Evolutionary conservation across 1,140 invertebrate genomes (phyloP).

Genomic region (Hycleus cichorii): DNA sequence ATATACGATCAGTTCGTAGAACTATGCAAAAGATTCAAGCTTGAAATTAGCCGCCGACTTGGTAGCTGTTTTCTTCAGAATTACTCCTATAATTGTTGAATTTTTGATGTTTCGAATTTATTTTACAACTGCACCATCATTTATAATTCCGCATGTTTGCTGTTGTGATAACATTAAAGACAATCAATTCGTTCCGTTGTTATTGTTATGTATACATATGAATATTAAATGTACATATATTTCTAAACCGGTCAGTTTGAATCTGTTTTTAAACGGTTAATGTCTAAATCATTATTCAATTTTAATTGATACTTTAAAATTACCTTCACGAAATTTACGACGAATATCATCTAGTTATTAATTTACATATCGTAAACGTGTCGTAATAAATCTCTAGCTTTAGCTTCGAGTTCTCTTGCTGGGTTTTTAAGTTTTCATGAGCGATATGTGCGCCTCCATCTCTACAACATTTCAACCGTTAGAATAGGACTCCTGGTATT

Average conservation of each 20-base stretch:
- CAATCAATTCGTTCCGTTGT: not conserved
- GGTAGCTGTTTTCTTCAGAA: not conserved
- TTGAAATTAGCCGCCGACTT: conserved; percentile 6
- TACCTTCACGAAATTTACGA: conserved; percentile 2
- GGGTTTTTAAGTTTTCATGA: conserved; percentile 5
- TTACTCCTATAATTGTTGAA: too few relatives aligned
- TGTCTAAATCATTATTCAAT: not conserved
- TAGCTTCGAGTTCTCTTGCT: conserved; percentile 2
- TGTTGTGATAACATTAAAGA: conserved; percentile 2
- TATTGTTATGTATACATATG: not conserved
- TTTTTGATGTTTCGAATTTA: too few relatives aligned
- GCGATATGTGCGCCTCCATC: conserved; percentile 5
- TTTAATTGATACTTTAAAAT: not conserved
- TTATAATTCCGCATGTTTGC: too few relatives aligned
- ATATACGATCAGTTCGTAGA: too few relatives aligned
- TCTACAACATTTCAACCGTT: conserved; percentile 4
- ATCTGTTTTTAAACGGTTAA: too few relatives aligned
- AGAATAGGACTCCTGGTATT: conserved; percentile 10
- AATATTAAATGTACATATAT: not conserved
- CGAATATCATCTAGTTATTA: conserved; percentile 10
- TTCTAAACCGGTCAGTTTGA: too few relatives aligned
- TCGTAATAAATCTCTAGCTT: conserved; percentile 6
- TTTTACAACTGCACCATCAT: too few relatives aligned
- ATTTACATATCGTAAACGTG: conserved; percentile 15
- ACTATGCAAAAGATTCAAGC: not conserved